Evolutionary conservation across 64 coral and sea anemone species (phyloP).

Genomic region (Trachythela sp.): DNA sequence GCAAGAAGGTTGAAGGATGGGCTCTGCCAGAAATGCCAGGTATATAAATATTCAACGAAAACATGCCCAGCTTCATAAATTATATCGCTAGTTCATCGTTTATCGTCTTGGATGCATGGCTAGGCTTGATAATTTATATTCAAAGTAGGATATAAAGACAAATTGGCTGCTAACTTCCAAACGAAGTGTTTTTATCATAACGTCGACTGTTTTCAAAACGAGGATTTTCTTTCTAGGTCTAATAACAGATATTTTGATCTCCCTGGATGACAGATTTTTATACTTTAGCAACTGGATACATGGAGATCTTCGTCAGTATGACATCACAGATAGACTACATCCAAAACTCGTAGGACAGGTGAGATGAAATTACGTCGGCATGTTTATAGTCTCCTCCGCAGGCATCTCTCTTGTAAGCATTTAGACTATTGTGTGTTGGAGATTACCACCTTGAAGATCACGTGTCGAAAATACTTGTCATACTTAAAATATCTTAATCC

Average conservation of each 20-base stretch:
- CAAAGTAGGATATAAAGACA: too few species aligned
- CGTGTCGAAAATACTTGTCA: background rate
- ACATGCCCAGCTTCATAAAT: background rate
- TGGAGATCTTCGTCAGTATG: slow-evolving; percentile 84
- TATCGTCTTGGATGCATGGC: too few species aligned
- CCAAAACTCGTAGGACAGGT: slow-evolving; percentile 88
- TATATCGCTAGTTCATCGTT: too few species aligned
- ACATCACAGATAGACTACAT: slow-evolving; percentile 61
- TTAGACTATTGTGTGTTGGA: background rate
- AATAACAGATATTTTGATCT: slow-evolving; percentile 95
- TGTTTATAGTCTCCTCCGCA: too few species aligned
- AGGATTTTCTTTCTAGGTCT: slow-evolving; percentile 50
- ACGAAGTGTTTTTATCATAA: too few species aligned
- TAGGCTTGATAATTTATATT: too few species aligned
- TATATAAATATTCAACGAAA: background rate
- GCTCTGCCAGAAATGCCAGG: slow-evolving; percentile 97
- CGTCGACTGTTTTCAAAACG: too few species aligned
- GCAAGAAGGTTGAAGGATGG: slow-evolving; percentile 92
- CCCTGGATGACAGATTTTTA: slow-evolving; percentile 89
- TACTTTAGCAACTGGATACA: slow-evolving; percentile 98
- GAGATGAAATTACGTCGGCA: background rate
- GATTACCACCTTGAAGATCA: too few species aligned
- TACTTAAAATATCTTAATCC: background rate
- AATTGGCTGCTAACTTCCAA: too few species aligned
- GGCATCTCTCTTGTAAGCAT: background rate